phyloP scores from a whole-genome alignment of 2,797 vertebrate genomes.

The Enteromius argenteus region DNA sequence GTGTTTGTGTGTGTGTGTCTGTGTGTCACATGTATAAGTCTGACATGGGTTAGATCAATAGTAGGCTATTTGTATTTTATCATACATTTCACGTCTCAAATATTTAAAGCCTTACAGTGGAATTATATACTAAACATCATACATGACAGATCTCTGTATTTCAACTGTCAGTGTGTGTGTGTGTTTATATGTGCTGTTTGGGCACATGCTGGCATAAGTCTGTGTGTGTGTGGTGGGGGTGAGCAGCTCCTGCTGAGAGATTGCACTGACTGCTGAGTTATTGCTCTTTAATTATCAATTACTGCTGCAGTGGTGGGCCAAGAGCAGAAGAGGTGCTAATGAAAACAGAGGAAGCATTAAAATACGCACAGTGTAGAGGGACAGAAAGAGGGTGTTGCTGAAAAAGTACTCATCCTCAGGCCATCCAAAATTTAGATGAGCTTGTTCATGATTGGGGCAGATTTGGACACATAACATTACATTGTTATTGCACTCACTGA shows the following conservation, averaged over 20 bases:
- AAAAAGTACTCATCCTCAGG: neutral
- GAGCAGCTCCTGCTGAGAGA: slow-evolving; percentile 76
- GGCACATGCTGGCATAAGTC: slow-evolving; percentile 6
- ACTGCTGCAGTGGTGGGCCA: slow-evolving; percentile 66
- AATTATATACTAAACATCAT: neutral
- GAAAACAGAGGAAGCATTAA: slow-evolving; percentile 82
- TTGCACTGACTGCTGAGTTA: slow-evolving; percentile 83
- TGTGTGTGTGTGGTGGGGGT: slow-evolving; percentile 40
- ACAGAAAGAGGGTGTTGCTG: neutral
- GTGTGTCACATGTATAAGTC: neutral
- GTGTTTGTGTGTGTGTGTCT: slow-evolving; percentile 7
- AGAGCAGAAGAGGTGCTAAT: slow-evolving; percentile 79
- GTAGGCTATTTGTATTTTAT: neutral
- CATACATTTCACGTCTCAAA: slow-evolving; percentile 41
- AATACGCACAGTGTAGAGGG: slow-evolving; percentile 13
- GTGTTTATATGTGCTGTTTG: neutral
- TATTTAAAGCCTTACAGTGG: slow-evolving; percentile 6
- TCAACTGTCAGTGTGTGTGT: slow-evolving; percentile 32
- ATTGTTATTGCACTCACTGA: neutral
- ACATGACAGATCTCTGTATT: neutral
- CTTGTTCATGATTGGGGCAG: neutral
- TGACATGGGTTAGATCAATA: neutral
- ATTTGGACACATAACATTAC: neutral
- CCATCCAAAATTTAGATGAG: neutral
- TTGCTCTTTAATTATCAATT: slow-evolving; percentile 88